Evolutionary conservation across 2,888 invertebrate genomes (phyloP), one percentile per base, ranked within the genome.

Genomic region (Dryadula phaetusa): DNA sequence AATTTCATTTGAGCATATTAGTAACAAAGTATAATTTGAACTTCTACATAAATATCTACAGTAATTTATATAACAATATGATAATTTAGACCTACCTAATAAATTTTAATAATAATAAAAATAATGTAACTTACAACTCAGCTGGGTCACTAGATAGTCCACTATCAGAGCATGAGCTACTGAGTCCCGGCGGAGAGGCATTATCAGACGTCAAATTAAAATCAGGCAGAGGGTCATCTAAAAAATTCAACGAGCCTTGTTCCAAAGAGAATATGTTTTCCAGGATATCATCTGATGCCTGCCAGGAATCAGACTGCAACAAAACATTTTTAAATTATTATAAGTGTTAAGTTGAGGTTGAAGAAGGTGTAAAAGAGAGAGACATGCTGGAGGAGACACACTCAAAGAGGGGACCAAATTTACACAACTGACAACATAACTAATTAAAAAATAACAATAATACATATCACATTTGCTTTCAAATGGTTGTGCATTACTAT

Each of bases 231-330:
- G 90, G 79, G 76, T 94, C 93, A 54, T 94, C 94, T 64, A 95
- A 84, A 76, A 94, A 94, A 80, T 93, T 93, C 75, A 95, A 90
- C 12, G 94, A 93, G 60, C 94, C 93, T 73, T 94, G 93, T 73
- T 94, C 94, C 85, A 95, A 79, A 42, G 95, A 95, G 80, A 96
- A 94, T 65, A 96, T 95, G 77, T 96, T 95, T 79, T 96, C 94
- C 77, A 96, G 93, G 72, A 96, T 95, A 77, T 95, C 94, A 71
- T 94, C 89, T 53, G 90, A 89, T 67, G 93, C 88, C 90, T 88
- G 84, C 92, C 92, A 92, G 69, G 87, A 76, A 79, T 92, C 92
- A 73, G 87, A 82, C 92, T 92, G 81, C 1, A 89, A 87, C 37
- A 76, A 74, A 34, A 18, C 6, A 58, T n/a, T 49, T 16, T 40